Evolutionary conservation across 2,888 invertebrate species (phyloP).

Genomic region (Trichacis sp.): DNA sequence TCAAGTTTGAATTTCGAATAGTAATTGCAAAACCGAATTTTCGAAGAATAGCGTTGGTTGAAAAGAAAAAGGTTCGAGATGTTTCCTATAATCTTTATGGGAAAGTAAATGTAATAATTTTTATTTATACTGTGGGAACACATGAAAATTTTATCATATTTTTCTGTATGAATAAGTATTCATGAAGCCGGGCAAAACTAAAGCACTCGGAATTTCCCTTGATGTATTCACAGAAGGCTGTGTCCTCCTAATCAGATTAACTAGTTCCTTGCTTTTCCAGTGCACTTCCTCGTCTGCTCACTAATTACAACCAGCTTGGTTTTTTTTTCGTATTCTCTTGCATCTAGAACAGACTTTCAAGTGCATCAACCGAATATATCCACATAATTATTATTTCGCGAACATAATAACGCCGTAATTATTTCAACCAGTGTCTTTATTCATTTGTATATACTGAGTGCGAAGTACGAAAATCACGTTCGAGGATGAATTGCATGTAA

Average conservation of each 20-base stretch:
- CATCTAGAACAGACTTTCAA: slow-evolving; percentile 17
- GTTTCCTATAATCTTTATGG: too few species aligned
- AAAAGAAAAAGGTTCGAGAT: too few species aligned
- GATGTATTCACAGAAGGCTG: slow-evolving; percentile 96
- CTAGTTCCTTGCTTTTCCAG: slow-evolving; percentile 39
- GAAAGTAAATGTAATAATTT: too few species aligned
- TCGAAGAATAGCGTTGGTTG: too few species aligned
- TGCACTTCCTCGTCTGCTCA: slow-evolving; percentile 46
- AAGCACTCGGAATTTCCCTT: slow-evolving; percentile 96
- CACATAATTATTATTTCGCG: slow-evolving; percentile 9
- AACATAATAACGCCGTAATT: slow-evolving; percentile 1
- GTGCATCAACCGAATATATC: slow-evolving; percentile 13
- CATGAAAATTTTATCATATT: background rate
- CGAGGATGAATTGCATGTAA: too few species aligned
- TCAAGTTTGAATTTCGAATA: too few species aligned
- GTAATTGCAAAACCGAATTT: too few species aligned
- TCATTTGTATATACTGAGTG: background rate
- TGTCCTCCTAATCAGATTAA: slow-evolving; percentile 38
- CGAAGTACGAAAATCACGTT: background rate
- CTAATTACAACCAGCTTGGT: slow-evolving; percentile 50
- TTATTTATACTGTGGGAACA: too few species aligned
- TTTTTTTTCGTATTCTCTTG: slow-evolving; percentile 29
- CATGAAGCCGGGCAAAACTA: slow-evolving; percentile 77
- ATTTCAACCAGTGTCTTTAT: background rate
- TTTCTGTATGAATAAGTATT: background rate